phyloP scores from a whole-genome alignment of 1,140 invertebrate genomes.

The Drosophila eugracilis region DNA sequence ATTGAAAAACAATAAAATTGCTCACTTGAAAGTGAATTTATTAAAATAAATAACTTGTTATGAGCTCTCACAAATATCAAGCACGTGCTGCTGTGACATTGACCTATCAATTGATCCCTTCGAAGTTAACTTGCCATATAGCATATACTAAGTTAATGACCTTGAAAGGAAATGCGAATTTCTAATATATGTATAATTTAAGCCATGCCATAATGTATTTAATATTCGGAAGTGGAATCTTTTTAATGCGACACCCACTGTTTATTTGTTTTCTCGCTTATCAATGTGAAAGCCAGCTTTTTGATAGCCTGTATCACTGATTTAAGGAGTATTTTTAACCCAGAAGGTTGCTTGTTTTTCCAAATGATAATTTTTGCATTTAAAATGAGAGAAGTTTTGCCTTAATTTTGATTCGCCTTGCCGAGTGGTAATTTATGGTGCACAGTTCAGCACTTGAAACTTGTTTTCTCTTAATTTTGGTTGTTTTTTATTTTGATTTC shows the following conservation, averaged over 20 bases:
- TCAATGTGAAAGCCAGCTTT: too few relatives aligned
- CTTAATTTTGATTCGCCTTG: conserved; percentile 20
- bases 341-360: background rate
- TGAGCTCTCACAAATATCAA: conserved; percentile 7
- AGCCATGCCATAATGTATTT: too few relatives aligned
- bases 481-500: background rate
- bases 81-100: conserved; percentile 58
- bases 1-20: background rate
- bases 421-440: conserved; percentile 15
- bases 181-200: background rate
- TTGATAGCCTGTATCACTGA: too few relatives aligned
- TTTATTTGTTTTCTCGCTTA: too few relatives aligned
- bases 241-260: too few relatives aligned
- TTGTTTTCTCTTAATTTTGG: conserved; percentile 2
- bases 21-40: background rate
- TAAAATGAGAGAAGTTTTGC: background rate
- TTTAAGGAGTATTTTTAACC: background rate
- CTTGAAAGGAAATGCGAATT: background rate
- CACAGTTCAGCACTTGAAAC: conserved; percentile 12
- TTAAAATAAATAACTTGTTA: background rate
- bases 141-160: background rate
- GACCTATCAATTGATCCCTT: conserved; percentile 67
- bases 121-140: background rate
- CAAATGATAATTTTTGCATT: conserved; percentile 2
- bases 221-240: too few relatives aligned